phyloP scores from a whole-genome alignment of 2,888 invertebrate genomes.

The Proisotoma minuta region DNA sequence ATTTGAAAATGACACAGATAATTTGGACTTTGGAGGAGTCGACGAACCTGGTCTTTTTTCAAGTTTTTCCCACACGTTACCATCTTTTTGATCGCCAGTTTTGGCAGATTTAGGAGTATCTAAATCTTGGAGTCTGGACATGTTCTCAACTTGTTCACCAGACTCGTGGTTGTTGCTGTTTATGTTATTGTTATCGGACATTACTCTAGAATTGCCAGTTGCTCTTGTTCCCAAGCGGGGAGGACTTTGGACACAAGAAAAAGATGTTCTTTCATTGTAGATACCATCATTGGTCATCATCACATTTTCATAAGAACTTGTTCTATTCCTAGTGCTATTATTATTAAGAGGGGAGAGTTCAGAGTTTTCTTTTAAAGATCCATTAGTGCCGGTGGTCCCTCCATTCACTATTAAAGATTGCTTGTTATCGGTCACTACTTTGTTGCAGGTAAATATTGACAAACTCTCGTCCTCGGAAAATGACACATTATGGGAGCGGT shows the following conservation, averaged over 20 bases:
- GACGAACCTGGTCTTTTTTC: no score
- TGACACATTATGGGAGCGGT: constrained; percentile 41
- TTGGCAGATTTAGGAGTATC: no score
- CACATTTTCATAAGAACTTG: constrained; percentile 51
- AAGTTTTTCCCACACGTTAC: constrained; percentile 18
- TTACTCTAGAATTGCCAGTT: neutral
- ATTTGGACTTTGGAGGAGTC: constrained; percentile 41
- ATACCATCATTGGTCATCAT: constrained; percentile 20
- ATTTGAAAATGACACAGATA: constrained; percentile 46
- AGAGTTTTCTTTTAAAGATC: no score
- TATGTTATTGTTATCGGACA: neutral
- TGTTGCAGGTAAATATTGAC: constrained; percentile 48
- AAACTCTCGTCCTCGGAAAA: constrained; percentile 50
- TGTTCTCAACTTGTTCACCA: no score
- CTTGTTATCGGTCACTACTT: constrained; percentile 4
- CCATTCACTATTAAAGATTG: constrained; percentile 27
- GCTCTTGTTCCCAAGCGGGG: constrained; percentile 5
- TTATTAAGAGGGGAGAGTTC: constrained; percentile 14
- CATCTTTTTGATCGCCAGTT: constrained; percentile 2
- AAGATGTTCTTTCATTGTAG: neutral
- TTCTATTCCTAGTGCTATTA: constrained; percentile 26
- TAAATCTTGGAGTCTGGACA: no score
- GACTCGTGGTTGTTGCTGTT: no score
- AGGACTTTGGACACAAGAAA: neutral
- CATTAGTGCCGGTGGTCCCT: no score